Percentiles rank a stretch among this genome's conserved stretches.
Conservation (phyloP, 2,113 vertebrate species). For the Phrynocephalus versicolor region DNA sequence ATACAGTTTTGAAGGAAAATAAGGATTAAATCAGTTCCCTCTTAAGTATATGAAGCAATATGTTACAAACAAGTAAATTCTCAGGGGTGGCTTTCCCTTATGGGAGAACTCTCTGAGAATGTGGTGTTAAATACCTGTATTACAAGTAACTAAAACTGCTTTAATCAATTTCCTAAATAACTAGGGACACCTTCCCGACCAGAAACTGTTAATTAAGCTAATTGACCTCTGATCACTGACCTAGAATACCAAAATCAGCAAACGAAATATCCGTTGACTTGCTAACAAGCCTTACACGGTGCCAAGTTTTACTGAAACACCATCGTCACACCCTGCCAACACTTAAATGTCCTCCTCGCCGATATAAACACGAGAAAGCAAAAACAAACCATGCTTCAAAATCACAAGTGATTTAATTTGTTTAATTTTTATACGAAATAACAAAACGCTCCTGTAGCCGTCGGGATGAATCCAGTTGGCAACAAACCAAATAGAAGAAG, state of each 20-base stretch:
- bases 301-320: background rate
- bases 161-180: background rate
- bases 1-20: background rate
- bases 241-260: background rate
- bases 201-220: background rate
- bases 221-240: background rate
- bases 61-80: background rate
- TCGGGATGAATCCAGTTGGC: slow-evolving; percentile 18
- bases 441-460: background rate
- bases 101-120: background rate
- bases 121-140: background rate
- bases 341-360: too few species aligned
- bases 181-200: background rate
- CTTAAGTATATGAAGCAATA: background rate
- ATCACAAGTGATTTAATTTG: background rate
- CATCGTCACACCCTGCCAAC: background rate
- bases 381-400: background rate
- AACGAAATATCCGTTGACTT: background rate
- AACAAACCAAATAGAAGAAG: slow-evolving; percentile 3
- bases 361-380: background rate
- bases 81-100: background rate
- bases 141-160: background rate
- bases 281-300: too few species aligned
- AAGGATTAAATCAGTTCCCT: background rate
- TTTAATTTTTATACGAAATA: slow-evolving; percentile 28